Conservation (phyloP, 1,140 invertebrate species). For the Drosophila murphyi region DNA sequence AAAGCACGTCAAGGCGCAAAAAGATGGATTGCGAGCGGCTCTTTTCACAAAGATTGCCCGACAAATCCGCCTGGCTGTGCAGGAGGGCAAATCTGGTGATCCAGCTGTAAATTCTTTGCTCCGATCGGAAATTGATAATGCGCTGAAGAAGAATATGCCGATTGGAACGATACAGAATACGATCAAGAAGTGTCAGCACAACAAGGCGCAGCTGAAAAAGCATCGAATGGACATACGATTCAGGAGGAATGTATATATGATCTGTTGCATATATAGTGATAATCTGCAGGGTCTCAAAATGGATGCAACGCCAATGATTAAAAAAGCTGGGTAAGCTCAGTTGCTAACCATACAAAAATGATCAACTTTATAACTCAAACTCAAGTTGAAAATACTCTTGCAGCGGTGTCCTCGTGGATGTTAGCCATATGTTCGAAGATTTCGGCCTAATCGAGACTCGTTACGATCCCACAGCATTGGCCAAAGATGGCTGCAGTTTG, state of each 20-base stretch:
- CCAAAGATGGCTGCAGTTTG: constrained; percentile 52
- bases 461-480: constrained; percentile 49
- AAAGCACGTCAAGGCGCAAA: constrained; percentile 87
- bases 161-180: constrained; percentile 86
- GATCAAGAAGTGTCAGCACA: constrained; percentile 85
- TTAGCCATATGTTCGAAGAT: constrained; percentile 85
- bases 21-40: constrained; percentile 86
- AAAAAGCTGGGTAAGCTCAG: constrained; percentile 84
- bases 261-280: constrained; percentile 74
- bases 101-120: constrained; percentile 86
- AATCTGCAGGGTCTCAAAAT: constrained; percentile 74
- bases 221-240: constrained; percentile 84
- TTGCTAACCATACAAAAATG: neutral
- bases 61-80: constrained; percentile 86
- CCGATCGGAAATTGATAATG: constrained; percentile 86
- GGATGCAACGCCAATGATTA: constrained; percentile 83
- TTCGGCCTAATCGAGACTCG: constrained; percentile 86
- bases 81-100: constrained; percentile 86
- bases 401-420: constrained; percentile 63
- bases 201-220: constrained; percentile 66
- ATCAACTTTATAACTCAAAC: constrained; percentile 7
- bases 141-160: constrained; percentile 87
- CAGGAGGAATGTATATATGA: constrained; percentile 64
- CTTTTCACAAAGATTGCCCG: constrained; percentile 85
- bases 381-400: constrained; percentile 26